Percentiles rank a stretch among this genome's conserved stretches.
phyloP scores from a whole-genome alignment of 2,797 vertebrate species.

The Lepus townsendii region DNA sequence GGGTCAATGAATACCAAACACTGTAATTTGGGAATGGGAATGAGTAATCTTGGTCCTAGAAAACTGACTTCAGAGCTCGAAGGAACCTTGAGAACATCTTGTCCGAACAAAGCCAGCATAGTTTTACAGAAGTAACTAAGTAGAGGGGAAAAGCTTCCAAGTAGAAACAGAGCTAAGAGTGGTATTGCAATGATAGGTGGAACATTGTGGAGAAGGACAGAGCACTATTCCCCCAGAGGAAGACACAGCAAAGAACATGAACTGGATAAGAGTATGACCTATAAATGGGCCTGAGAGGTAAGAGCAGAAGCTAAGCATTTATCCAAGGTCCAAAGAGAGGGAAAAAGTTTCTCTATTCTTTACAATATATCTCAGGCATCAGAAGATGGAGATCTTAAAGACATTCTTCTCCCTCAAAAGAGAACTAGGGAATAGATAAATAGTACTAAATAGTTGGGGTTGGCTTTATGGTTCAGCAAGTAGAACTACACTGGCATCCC shows the following conservation, averaged over 20 bases:
- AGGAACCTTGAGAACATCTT: background rate
- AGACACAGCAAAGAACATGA: background rate
- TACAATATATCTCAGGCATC: background rate
- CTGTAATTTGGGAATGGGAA: background rate
- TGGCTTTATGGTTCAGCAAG: too few species aligned
- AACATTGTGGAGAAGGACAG: background rate
- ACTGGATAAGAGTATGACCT: background rate
- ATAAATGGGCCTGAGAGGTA: background rate
- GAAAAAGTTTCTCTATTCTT: background rate
- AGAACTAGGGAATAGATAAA: conserved; percentile 9
- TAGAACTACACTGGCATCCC: too few species aligned
- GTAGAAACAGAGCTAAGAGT: background rate
- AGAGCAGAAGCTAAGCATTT: background rate
- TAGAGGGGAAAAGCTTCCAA: background rate
- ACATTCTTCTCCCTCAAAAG: background rate
- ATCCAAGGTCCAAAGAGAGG: conserved; percentile 27
- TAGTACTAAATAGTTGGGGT: background rate
- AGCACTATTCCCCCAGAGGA: background rate
- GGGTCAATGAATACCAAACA: background rate
- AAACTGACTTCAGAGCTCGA: conserved; percentile 26
- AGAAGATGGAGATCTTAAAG: background rate
- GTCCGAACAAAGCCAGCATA: conserved; percentile 7
- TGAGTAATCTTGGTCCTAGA: background rate
- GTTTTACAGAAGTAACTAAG: background rate
- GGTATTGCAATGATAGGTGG: background rate